Evolutionary conservation across 2,113 vertebrate genomes (phyloP), one percentile per base, ranked within the genome.

Genomic region (Grantiella picta): DNA sequence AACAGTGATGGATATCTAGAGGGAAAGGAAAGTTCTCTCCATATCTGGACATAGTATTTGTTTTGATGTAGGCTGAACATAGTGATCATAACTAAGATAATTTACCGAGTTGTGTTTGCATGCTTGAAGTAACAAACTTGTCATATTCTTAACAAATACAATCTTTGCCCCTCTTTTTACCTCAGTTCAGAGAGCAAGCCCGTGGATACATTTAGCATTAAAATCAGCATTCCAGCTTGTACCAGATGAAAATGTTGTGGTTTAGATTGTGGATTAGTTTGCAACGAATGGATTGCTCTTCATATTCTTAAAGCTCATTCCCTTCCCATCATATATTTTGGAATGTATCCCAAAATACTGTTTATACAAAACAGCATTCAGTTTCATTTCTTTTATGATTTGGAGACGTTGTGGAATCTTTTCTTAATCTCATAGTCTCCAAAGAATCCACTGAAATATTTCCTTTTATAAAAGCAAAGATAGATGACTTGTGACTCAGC

Each of bases 401-500:
- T 82, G 27, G 49, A 91, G 69, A 79, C 49, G 54, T 61, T 78
- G 45, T 90, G 77, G 76, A 94, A 95, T 94, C 31, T 95, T 84
- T 89, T 49, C 59, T 66, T 94, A 93, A 91, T 86, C 95, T 90
- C 40, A 35, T 78, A 75, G 83, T 82, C 84, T 89, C 44, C n/a
- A 49, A 69, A 73, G 91, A 91, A 95, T 95, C 40, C 59, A 69
- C 40, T 91, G 10, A 79, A 82, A 72, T 82, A 78, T 89, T 91
- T 82, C 82, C 16, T 73, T 72, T 63, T 31, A 24, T 57, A 86
- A 79, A 89, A 92, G 24, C 45, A 40, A 87, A 64, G 70, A 89
- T 65, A 57, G 40, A 72, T 85, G 21, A 59, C 28, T 79, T 82
- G 25, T 68, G 35, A 82, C 29, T 91, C 61, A 82, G 33, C 86